A percentile compares a stretch with the other conserved stretches of the same genome.
Evolutionary conservation across 2,888 invertebrate genomes (phyloP).

Genomic region (Lissocephala sabroskyi): DNA sequence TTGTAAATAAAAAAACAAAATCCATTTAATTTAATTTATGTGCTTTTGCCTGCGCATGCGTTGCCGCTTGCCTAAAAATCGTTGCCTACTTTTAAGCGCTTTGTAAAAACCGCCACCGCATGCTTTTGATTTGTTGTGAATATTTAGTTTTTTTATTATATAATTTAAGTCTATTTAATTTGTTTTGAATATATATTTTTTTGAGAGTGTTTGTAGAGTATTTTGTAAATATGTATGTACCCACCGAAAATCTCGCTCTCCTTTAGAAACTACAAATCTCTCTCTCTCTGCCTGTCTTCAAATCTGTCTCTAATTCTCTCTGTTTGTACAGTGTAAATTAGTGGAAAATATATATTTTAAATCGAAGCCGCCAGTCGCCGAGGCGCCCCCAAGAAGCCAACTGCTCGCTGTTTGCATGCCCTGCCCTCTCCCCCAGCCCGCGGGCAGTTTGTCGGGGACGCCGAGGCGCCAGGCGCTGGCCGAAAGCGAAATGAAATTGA

Average conservation of each 20-base stretch:
- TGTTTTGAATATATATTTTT: slow-evolving; percentile 13
- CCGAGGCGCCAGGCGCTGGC: not conserved
- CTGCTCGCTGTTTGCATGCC: not conserved
- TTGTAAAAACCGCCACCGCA: too few relatives aligned
- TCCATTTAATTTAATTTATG: not conserved
- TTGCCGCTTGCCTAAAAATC: too few relatives aligned
- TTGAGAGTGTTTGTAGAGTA: slow-evolving; percentile 4
- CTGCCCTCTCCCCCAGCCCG: not conserved
- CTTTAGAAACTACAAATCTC: too few relatives aligned
- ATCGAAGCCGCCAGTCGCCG: not conserved
- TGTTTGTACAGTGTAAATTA: slow-evolving; percentile 16
- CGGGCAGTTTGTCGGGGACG: too few relatives aligned
- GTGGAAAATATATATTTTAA: slow-evolving; percentile 21
- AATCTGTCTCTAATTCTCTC: too few relatives aligned
- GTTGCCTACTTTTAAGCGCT: slow-evolving; percentile 21
- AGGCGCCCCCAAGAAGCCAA: not conserved
- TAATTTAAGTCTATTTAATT: slow-evolving; percentile 1
- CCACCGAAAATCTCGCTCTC: too few relatives aligned
- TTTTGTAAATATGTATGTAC: not conserved
- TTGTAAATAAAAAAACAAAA: too few relatives aligned
- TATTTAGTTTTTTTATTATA: not conserved
- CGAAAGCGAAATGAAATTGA: too few relatives aligned
- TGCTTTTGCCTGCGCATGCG: slow-evolving; percentile 20
- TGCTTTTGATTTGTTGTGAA: not conserved
- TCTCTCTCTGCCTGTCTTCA: slow-evolving; percentile 8